These are phyloP conservation scores for Chaunax sp. DNA, from an alignment of 2,797 vertebrate species.

Conservation along the genomic window DNA sequence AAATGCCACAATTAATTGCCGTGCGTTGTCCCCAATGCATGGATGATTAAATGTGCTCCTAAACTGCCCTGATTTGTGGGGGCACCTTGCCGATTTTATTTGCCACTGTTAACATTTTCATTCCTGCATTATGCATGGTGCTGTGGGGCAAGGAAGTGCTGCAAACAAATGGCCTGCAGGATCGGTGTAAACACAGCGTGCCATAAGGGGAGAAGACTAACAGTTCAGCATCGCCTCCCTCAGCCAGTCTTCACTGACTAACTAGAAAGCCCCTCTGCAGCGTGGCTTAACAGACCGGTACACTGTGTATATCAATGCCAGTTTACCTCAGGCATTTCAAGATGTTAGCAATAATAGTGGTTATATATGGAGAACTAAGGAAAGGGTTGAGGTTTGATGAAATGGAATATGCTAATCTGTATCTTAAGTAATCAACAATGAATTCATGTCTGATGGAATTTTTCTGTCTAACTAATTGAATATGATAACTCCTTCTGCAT, in stretches of 20 bases:
- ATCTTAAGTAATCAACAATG: constrained; percentile 72
- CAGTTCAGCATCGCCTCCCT: constrained; percentile 59
- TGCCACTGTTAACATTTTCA: constrained; percentile 91
- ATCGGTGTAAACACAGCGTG: constrained; percentile 81
- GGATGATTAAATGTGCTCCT: constrained; percentile 88
- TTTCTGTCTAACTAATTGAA: constrained; percentile 74
- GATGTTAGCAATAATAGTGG: constrained; percentile 1
- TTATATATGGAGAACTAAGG: constrained; percentile 20
- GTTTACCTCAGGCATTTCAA: constrained; percentile 25
- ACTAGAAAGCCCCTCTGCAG: constrained; percentile 56
- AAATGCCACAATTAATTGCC: constrained; percentile 89
- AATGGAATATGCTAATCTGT: constrained; percentile 56
- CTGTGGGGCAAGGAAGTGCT: constrained; percentile 84
- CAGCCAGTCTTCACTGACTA: constrained; percentile 57
- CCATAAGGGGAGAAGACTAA: constrained; percentile 75
- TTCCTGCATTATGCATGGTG: constrained; percentile 87
- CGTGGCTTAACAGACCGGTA: constrained; percentile 35
- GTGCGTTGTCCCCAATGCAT: constrained; percentile 78
- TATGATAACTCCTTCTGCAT: constrained; percentile 70
- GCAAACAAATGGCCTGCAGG: constrained; percentile 87
- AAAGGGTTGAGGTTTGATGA: constrained; percentile 33
- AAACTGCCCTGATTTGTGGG: constrained; percentile 89
- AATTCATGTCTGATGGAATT: constrained; percentile 70
- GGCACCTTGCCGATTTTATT: constrained; percentile 90
- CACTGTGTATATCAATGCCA: constrained; percentile 23